Percentiles rank a stretch among this genome's conserved stretches.
phyloP scores from a whole-genome alignment of 2,888 invertebrate species.

The Melinopterus prodromus region DNA sequence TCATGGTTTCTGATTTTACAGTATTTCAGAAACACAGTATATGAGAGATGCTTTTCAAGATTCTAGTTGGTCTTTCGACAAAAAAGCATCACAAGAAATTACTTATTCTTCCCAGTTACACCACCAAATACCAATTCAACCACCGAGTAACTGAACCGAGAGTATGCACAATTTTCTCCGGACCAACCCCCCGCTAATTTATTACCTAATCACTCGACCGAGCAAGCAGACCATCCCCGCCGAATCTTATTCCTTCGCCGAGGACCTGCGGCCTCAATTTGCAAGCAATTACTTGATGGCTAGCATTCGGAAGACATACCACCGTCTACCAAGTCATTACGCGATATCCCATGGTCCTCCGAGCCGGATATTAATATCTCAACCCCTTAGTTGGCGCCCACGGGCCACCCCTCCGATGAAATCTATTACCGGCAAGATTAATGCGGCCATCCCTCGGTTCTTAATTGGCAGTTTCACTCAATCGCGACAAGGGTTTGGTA shows the following conservation, averaged over 20 bases:
- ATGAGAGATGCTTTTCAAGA: too few species aligned
- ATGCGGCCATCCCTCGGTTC: background rate
- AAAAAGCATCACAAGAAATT: too few species aligned
- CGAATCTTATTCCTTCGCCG: background rate
- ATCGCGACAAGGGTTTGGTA: background rate
- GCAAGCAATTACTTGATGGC: slow-evolving; percentile 4
- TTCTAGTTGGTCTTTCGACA: too few species aligned
- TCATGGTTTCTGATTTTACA: too few species aligned
- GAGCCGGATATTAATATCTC: background rate
- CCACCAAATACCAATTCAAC: too few species aligned
- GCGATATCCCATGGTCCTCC: background rate
- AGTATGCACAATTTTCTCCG: too few species aligned
- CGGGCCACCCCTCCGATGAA: background rate
- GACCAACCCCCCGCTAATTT: background rate
- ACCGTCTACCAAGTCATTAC: background rate
- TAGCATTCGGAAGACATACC: background rate
- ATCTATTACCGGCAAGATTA: background rate
- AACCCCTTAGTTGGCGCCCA: background rate
- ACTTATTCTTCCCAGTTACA: too few species aligned
- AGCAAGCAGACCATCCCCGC: background rate
- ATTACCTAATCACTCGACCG: background rate
- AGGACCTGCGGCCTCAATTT: background rate
- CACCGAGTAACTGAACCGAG: too few species aligned
- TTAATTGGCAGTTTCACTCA: slow-evolving; percentile 4
- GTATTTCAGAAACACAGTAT: too few species aligned